Base-by-base conservation (phyloP, 2,113 vertebrate genomes). In the Microtus oregoni region DNA sequence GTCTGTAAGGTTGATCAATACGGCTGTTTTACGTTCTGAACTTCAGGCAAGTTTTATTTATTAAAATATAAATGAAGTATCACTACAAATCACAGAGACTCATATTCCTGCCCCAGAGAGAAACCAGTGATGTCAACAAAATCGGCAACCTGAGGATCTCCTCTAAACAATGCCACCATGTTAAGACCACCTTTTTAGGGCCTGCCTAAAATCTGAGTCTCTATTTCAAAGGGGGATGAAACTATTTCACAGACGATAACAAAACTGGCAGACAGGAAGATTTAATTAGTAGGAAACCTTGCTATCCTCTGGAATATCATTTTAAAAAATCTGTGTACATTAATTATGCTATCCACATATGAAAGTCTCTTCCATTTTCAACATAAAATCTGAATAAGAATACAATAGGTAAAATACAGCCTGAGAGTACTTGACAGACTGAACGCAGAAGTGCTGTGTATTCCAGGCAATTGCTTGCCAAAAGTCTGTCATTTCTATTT, bases 391-490 rank as follows among this genome's bases (percentile, higher is more conserved):
- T 19, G 13, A 61, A 61, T 11, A 67, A 86, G 90, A 90, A 90
- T 14, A 75, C 28, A 90, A 44, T 44, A 55, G 55, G 52, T 24
- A 89, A 26, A 35, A 72, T 11, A 85, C 52, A 5, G 91, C 2
- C 77, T 17, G 14, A 13, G 94, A 86, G 7, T 4, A 75, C 10
- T 85, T 44, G 35, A 89, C 30, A 72, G 44, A 35, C 26, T 89
- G 35, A 87, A 28, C 86, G 9, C 28, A 94, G 12, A 44, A 93
- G 5, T 81, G 89, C 20, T 76, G 10, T 77, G 68, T 17, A 86
- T 73, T 95, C 28, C 47, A 79, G 90, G 52, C 61, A 93, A 90
- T 87, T 78, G 89, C 65, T 95, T 94, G 67, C 50, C 81, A 52
- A 76, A 81, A 91, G 55, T 32, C 92, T 55, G n/a, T 50, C 52